Evolutionary conservation across 2,888 invertebrate genomes (phyloP).

Genomic region (Disparrhopalites patrizii): DNA sequence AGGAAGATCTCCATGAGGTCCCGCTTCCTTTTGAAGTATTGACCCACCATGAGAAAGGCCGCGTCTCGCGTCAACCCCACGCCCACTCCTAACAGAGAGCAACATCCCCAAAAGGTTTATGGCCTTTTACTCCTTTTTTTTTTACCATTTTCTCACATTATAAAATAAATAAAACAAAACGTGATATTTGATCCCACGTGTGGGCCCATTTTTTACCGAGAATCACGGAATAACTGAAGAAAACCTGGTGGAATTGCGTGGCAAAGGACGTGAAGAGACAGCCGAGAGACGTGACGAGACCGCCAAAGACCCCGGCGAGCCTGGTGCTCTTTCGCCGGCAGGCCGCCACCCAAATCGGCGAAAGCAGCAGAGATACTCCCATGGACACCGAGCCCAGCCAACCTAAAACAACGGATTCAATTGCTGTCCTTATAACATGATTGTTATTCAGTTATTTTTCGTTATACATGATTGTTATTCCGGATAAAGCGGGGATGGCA

Average conservation of each 20-base stretch:
- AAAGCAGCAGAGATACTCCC: conserved; percentile 44
- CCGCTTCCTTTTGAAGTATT: conserved; percentile 78
- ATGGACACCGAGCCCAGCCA: conserved; percentile 46
- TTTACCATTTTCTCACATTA: no score
- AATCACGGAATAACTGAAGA: conserved; percentile 71
- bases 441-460: no score
- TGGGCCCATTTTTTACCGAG: conserved; percentile 53
- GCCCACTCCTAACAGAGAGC: conserved; percentile 68
- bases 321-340: conserved; percentile 46
- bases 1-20: conserved; percentile 86
- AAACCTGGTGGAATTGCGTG: conserved; percentile 80
- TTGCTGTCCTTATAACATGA: no score
- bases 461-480: no score
- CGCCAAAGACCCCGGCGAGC: conserved; percentile 30
- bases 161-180: no score
- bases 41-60: conserved; percentile 82
- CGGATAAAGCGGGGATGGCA: no score
- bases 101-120: no score
- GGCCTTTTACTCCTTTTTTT: no score
- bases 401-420: no score
- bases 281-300: conserved; percentile 70
- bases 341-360: conserved; percentile 46
- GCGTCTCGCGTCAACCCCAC: conserved; percentile 81
- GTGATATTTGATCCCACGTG: no score
- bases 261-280: conserved; percentile 87